phyloP scores from a whole-genome alignment of 2,888 invertebrate species.

The Ecliptopera silaceata region DNA sequence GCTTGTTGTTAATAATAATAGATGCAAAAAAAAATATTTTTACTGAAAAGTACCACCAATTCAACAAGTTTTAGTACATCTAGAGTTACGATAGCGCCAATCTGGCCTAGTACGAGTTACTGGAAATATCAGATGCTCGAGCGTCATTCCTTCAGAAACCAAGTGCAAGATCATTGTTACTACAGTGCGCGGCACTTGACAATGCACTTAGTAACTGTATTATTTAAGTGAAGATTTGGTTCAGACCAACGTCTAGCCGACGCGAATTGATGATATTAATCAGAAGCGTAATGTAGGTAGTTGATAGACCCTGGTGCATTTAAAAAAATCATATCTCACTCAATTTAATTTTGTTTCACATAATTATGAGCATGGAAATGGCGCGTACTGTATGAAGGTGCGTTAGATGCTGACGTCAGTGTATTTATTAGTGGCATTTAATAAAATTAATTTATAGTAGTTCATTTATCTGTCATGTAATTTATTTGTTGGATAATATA shows the following conservation, averaged over 20 bases:
- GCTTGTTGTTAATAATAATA: no score
- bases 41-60: no score
- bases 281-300: no score
- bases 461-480: conserved; percentile 18
- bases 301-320: background rate
- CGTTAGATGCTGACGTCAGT: conserved; percentile 26
- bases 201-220: background rate
- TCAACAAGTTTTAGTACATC: background rate
- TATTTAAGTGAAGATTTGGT: no score
- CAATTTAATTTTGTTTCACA: background rate
- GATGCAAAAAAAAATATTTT: background rate
- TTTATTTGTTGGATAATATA: conserved; percentile 3
- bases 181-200: conserved; percentile 2
- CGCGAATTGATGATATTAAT: no score
- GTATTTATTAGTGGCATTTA: conserved; percentile 27
- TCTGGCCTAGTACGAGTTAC: background rate
- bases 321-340: background rate
- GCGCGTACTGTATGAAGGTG: conserved; percentile 7
- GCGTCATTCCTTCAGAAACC: conserved; percentile 14
- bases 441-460: conserved; percentile 14
- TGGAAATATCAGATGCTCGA: conserved; percentile 8
- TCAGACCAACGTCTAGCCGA: no score
- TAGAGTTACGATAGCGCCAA: background rate
- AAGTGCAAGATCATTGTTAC: conserved; percentile 18
- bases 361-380: background rate